These are phyloP conservation scores for Listrodromus nycthemerus DNA, from an alignment of 2,888 invertebrate species.

Conservation along the genomic window DNA sequence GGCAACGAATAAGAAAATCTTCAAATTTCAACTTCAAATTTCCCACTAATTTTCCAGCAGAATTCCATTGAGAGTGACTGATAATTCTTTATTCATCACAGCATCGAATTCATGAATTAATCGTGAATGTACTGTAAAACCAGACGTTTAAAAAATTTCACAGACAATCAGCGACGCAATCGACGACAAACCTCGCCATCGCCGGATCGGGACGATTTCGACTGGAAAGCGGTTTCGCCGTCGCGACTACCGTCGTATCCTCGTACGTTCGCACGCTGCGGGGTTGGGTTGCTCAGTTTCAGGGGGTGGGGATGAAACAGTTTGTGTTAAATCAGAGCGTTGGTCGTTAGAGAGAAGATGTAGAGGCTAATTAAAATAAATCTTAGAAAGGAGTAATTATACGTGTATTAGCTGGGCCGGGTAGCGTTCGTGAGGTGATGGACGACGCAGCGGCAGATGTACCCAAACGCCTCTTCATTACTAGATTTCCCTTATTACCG, in stretches of 20 bases:
- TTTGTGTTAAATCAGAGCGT: conserved; percentile 75
- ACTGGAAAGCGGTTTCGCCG: conserved; percentile 52
- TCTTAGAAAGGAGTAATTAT: conserved; percentile 85
- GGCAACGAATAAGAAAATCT: too few species aligned
- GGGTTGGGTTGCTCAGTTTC: conserved; percentile 57
- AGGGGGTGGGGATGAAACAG: conserved; percentile 68
- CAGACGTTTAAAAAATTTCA: conserved; percentile 8
- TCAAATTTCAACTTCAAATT: too few species aligned
- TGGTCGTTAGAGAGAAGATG: conserved; percentile 84
- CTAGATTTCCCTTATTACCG: conserved; percentile 83
- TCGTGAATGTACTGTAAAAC: not conserved
- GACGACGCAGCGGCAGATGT: conserved; percentile 84
- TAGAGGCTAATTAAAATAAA: conserved; percentile 84
- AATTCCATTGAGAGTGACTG: too few species aligned
- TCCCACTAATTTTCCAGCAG: too few species aligned
- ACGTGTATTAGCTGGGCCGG: conserved; percentile 84
- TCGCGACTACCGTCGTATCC: conserved; percentile 56
- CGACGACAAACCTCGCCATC: conserved; percentile 48
- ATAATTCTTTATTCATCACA: too few species aligned
- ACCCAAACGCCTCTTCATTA: conserved; percentile 84
- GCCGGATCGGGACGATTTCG: conserved; percentile 52
- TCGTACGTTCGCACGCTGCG: conserved; percentile 60
- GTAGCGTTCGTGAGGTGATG: conserved; percentile 79
- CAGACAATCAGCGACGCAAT: conserved; percentile 29
- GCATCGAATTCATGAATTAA: not conserved